Evolutionary conservation across 2,113 vertebrate genomes (phyloP), one percentile per base, ranked within the genome.

Genomic region (Scomber colias): DNA sequence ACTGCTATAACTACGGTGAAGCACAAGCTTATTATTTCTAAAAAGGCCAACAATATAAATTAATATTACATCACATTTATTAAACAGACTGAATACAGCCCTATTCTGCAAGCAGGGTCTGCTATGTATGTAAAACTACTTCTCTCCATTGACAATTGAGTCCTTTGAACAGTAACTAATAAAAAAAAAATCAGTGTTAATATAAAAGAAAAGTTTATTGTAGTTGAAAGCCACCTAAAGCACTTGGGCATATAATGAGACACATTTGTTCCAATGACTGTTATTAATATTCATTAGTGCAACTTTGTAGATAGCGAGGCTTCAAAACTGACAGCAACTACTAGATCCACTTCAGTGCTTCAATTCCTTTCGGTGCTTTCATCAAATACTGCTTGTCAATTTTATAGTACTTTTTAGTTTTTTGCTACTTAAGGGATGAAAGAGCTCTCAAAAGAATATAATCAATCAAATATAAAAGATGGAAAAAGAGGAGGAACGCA

Each of bases 251-350:
- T 48, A 44, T 71, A 63, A 49, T 55, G 66, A 70, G 76, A 81
- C 62, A 88, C 65, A 57, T 79, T 59, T 60, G 59, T 82, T 79
- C 15, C 6, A 17, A 81, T 14, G 40, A n/a, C 24, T 55, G 44
- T 31, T 44, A 83, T 90, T 83, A 83, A 86, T 90, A 87, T 90
- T 84, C 60, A 89, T 86, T 59, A 56, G 61, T 15, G 65, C 59
- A 73, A n/a, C 54, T 75, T 76, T 79, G 50, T 68, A 71, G 78
- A 66, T 64, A 68, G 66, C 51, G 70, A 57, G 48, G 66, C 71
- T 61, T 72, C 35, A 56, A 55, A 78, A 71, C 53, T 45, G 55
- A 62, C 19, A 69, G 51, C 51, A 45, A 19, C 0, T 3, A 56
- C 67, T 3, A 74, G 65, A 65, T 55, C 27, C 45, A 40, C n/a